Percentiles rank a stretch among this genome's conserved stretches.
These are phyloP conservation scores for Lycophotia porphyrea DNA, from an alignment of 2,888 invertebrate species.

Conservation along the genomic window DNA sequence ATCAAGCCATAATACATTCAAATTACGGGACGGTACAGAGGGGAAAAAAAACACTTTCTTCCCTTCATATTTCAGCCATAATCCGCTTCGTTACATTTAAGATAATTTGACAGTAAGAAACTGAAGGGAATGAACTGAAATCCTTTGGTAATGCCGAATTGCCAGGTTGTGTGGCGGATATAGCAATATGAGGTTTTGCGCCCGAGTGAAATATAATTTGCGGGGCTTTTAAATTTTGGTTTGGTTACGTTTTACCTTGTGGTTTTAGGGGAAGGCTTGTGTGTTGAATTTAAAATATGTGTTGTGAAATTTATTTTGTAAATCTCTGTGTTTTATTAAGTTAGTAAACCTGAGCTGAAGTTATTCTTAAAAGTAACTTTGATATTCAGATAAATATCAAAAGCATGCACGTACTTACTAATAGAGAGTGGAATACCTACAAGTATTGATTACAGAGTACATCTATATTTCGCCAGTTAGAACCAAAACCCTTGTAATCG, in stretches of 20 bases:
- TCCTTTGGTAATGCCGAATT: constrained; percentile 67
- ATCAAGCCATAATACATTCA: constrained; percentile 79
- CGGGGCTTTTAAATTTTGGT: constrained; percentile 42
- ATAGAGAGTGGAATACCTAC: no score
- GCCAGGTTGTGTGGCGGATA: constrained; percentile 53
- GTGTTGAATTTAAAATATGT: constrained; percentile 27
- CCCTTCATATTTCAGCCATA: constrained; percentile 69
- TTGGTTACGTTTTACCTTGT: constrained; percentile 20
- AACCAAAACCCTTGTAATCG: neutral
- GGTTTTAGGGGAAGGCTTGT: constrained; percentile 9
- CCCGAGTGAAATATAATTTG: constrained; percentile 56
- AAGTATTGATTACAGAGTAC: neutral
- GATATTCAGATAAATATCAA: neutral
- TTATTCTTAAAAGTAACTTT: neutral
- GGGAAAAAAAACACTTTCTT: constrained; percentile 74
- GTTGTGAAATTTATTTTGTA: constrained; percentile 23
- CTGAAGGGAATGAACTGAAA: constrained; percentile 71
- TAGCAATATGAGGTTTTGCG: constrained; percentile 46
- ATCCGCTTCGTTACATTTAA: constrained; percentile 77
- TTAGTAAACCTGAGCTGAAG: neutral
- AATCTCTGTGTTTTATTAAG: constrained; percentile 5
- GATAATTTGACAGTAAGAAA: constrained; percentile 75
- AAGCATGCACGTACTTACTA: no score
- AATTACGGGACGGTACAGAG: constrained; percentile 73
- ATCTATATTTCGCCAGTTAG: neutral